Evolutionary conservation across 2,888 invertebrate species (phyloP), one percentile per base, ranked within the genome.

Genomic region (Phalangium opilio): DNA sequence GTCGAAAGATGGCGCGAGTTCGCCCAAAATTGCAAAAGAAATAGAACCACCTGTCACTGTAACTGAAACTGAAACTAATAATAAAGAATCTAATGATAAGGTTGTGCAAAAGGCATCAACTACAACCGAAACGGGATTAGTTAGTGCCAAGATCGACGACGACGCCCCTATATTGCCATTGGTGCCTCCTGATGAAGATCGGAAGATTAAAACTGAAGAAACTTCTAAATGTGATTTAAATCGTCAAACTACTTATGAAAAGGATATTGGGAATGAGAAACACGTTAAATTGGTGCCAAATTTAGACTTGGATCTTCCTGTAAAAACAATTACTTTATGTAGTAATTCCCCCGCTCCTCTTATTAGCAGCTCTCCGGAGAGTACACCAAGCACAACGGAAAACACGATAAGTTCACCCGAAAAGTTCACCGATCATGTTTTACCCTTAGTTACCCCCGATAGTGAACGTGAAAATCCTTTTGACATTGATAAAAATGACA

Each of bases 71-170:
- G 44, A 41, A 11, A 32, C 47, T 2, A 34, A 21, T 27, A 35
- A 18, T 35, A 19, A 19, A 27, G 34, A 38, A n/a, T 15, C 43
- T 20, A 27, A 27, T 8, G 27, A 27, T 27, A 27, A 27, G 27
- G 27, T 8, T 27, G 4, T 27, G 27, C 5, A 27, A 27, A 35
- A 45, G 21, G 36, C 17, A 5, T 15, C n/a, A 10, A 32, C 32
- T 33, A 27, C 35, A 4, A 19, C 19, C 27, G 40, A 40, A 11
- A 19, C n/a, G 33, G 21, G 19, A 47, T 21, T 27, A 41, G 35
- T 18, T 40, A 48, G 48, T 45, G 50, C 47, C 48, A 47, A 50
- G 50, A 48, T 43, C 27, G 38, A 34, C 36, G 27, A 39, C 27
- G 38, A 34, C 36, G 27, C 27, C 27, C 27, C 27, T 27, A 7